A percentile compares a stretch with the other conserved stretches of the same genome.
These are phyloP conservation scores for Gallinago nigripennis DNA, from an alignment of 2,797 vertebrate species.

Conservation along the genomic window DNA sequence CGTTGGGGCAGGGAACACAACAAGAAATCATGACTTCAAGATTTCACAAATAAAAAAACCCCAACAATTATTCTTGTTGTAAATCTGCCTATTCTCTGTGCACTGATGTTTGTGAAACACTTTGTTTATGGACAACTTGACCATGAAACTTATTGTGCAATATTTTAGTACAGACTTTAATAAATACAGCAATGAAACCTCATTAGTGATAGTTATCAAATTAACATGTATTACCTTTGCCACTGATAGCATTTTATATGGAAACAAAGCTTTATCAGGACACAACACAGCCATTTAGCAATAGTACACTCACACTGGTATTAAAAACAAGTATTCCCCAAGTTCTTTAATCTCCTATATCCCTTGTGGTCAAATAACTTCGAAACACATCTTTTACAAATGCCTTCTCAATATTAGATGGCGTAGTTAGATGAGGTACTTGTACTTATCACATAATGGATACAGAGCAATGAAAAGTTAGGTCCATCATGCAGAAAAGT, in stretches of 20 bases:
- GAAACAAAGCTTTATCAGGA: neutral
- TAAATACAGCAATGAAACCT: neutral
- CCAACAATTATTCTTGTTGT: too few species aligned
- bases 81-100: neutral
- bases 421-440: neutral
- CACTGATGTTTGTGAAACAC: neutral
- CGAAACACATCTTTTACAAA: neutral
- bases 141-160: neutral
- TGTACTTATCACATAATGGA: neutral
- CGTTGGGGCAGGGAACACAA: fast-evolving
- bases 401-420: neutral
- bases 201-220: neutral
- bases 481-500: neutral
- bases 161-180: neutral
- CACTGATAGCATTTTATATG: neutral
- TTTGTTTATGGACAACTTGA: fast-evolving
- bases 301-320: neutral
- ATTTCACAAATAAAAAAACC: neutral
- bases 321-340: neutral
- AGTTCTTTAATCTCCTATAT: neutral
- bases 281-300: neutral
- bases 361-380: neutral
- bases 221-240: neutral
- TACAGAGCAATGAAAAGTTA: neutral
- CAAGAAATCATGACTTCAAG: neutral